Evolutionary conservation across 2,797 vertebrate species (phyloP).

Genomic region (Ctenochaetus hawaiiensis): DNA sequence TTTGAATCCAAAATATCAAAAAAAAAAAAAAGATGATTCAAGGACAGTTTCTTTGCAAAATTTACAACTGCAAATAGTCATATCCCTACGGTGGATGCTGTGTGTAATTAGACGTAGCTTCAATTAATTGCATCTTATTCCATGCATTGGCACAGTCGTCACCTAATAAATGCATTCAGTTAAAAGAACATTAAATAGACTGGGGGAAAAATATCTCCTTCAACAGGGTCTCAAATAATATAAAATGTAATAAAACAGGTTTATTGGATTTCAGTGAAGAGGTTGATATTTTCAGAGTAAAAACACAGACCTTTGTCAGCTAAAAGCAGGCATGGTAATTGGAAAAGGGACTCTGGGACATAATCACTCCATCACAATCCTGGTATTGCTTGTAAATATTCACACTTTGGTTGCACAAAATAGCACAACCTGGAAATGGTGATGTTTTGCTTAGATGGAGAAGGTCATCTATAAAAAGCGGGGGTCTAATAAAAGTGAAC

Average conservation of each 20-base stretch:
- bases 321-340: constrained; percentile 63
- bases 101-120: constrained; percentile 7
- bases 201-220: constrained; percentile 5
- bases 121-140: constrained; percentile 26
- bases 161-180: constrained; percentile 20
- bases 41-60: constrained; percentile 7
- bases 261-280: constrained; percentile 39
- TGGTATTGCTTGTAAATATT: constrained; percentile 61
- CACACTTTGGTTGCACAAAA: constrained; percentile 52
- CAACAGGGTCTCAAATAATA: neutral
- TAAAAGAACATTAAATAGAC: constrained; percentile 30
- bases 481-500: constrained; percentile 40
- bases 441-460: constrained; percentile 60
- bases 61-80: neutral
- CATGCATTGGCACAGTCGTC: neutral
- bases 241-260: constrained; percentile 13
- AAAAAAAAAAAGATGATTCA: neutral
- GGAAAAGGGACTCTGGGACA: constrained; percentile 72
- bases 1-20: neutral
- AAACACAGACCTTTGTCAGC: constrained; percentile 23
- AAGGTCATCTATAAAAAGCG: constrained; percentile 73
- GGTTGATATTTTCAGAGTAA: constrained; percentile 25
- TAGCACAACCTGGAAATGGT: constrained; percentile 52
- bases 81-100: neutral
- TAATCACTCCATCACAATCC: constrained; percentile 48